Conservation (phyloP, 2,888 invertebrate genomes). For the Cerceris rybyensis region DNA sequence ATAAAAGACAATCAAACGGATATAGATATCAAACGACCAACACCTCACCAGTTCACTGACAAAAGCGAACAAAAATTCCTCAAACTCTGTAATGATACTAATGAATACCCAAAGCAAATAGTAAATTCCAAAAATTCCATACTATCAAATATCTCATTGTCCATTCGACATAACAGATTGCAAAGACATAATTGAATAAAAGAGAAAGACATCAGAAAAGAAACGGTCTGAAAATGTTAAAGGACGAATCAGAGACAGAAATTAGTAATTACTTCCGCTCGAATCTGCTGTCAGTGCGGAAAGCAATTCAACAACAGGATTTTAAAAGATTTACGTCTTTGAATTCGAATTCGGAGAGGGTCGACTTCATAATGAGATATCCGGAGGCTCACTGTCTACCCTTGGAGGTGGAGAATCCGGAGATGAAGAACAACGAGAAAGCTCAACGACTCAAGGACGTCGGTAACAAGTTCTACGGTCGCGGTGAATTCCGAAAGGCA, state of each 20-base stretch:
- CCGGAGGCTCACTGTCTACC: conserved; percentile 82
- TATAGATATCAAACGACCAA: too few species aligned
- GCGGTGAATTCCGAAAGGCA: conserved; percentile 87
- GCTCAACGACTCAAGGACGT: conserved; percentile 87
- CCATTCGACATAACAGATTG: too few species aligned
- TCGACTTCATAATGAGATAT: conserved; percentile 84
- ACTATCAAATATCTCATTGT: too few species aligned
- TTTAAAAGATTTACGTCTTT: conserved; percentile 86
- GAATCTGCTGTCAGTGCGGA: conserved; percentile 81
- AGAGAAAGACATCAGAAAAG: neutral
- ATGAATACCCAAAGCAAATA: too few species aligned
- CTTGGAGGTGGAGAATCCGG: conserved; percentile 83
- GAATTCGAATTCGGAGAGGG: conserved; percentile 86
- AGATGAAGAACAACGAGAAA: conserved; percentile 84
- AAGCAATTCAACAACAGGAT: conserved; percentile 84
- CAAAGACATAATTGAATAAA: too few species aligned
- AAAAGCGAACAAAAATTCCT: too few species aligned
- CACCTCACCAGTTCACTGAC: too few species aligned
- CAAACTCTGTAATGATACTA: too few species aligned
- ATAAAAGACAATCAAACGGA: too few species aligned
- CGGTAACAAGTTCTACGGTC: conserved; percentile 89
- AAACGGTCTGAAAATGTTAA: conserved; percentile 45
- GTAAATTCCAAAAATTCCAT: too few species aligned
- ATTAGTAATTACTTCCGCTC: conserved; percentile 74
- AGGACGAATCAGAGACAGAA: conserved; percentile 64